Percentiles rank a stretch among this genome's conserved stretches.
Conservation (phyloP, 2,113 vertebrate genomes). For the Carlito syrichta region DNA sequence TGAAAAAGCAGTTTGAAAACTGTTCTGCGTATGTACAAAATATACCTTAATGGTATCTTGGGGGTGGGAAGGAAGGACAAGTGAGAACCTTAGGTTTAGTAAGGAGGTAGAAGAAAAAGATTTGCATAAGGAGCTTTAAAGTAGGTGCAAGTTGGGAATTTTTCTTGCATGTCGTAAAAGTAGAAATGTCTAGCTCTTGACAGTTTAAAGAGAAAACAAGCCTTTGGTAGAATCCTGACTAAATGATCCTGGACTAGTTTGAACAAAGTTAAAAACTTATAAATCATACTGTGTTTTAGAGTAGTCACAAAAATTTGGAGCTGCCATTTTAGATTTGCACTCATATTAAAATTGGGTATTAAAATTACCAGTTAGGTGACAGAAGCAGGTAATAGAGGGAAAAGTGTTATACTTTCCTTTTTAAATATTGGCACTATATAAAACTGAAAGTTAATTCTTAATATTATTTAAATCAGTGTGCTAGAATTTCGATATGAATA, state of each 20-base stretch:
- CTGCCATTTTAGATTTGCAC: neutral
- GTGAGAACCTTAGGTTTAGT: neutral
- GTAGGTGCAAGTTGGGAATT: neutral
- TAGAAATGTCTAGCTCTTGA: neutral
- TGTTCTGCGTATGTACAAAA: neutral
- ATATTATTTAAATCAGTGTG: neutral
- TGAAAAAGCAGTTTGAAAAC: neutral
- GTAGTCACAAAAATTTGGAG: neutral
- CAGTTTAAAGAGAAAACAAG: slow-evolving; percentile 22
- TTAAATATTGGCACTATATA: neutral
- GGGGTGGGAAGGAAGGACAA: fast-evolving
- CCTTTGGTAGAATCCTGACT: neutral
- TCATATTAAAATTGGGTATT: neutral
- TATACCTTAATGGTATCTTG: neutral
- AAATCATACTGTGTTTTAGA: neutral
- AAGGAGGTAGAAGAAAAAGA: neutral
- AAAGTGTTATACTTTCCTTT: neutral
- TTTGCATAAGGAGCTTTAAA: neutral
- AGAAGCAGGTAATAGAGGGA: neutral
- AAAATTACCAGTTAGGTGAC: neutral
- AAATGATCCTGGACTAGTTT: neutral
- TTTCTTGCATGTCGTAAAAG: neutral
- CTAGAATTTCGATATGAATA: neutral
- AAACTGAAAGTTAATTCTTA: slow-evolving; percentile 27
- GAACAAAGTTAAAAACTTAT: neutral